A percentile compares a stretch with the other conserved stretches of the same genome.
phyloP scores from a whole-genome alignment of 1,140 invertebrate species.

The Phymastichus coffea region DNA sequence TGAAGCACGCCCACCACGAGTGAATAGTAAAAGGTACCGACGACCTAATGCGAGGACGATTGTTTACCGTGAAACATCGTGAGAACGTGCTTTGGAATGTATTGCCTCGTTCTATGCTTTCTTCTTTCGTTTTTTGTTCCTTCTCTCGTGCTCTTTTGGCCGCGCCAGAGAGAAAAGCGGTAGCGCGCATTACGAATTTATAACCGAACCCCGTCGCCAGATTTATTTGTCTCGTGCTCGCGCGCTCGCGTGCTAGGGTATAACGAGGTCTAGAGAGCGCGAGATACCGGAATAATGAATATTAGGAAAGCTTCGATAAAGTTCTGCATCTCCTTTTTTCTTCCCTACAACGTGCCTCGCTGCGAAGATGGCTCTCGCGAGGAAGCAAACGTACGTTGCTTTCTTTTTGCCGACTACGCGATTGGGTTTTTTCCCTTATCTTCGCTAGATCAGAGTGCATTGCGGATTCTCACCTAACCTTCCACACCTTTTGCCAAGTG shows the following conservation, averaged over 20 bases:
- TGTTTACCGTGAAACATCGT: constrained; percentile 6
- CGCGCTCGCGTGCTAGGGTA: neutral
- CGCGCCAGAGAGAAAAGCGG: neutral
- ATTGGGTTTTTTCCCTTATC: too few species aligned
- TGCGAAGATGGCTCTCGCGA: too few species aligned
- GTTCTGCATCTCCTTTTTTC: neutral
- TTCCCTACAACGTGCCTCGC: too few species aligned
- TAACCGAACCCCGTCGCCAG: neutral
- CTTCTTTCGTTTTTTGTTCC: neutral
- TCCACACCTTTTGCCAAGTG: too few species aligned
- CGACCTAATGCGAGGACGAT: constrained; percentile 1
- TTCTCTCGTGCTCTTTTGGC: neutral
- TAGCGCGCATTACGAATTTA: neutral
- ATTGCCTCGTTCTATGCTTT: neutral
- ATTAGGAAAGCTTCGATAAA: neutral
- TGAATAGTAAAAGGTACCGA: constrained; percentile 30
- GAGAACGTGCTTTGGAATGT: neutral
- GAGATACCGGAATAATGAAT: constrained; percentile 1
- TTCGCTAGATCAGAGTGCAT: too few species aligned
- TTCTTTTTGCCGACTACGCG: too few species aligned
- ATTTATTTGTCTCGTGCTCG: too few species aligned
- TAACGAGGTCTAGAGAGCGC: neutral
- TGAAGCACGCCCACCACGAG: constrained; percentile 31
- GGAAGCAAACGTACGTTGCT: too few species aligned
- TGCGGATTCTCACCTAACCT: too few species aligned